phyloP scores from a whole-genome alignment of 30 jellyfish, hydroid and myxozoan genomes.

The Mastigias papua region DNA sequence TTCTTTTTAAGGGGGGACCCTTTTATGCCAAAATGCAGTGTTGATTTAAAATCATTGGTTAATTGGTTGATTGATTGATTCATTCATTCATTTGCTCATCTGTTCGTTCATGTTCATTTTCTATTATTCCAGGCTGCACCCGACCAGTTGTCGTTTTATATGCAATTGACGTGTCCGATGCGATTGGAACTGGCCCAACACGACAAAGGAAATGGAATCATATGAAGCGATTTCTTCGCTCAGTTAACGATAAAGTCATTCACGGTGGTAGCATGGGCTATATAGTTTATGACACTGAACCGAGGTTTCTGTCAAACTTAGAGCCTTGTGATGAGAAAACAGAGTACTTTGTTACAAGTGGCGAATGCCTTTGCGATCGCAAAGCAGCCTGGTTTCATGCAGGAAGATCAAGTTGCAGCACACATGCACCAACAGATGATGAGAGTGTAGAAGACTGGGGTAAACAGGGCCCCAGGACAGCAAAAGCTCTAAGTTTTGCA shows the following conservation, averaged over 20 bases:
- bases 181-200: constrained; percentile 92
- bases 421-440: constrained; percentile 84
- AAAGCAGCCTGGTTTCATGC: constrained; percentile 28
- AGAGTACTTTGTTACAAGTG: constrained; percentile 88
- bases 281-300: constrained; percentile 95
- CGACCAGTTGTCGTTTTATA: constrained; percentile 85
- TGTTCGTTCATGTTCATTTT: neutral
- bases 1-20: too few relatives aligned
- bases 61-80: too few relatives aligned
- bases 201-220: constrained; percentile 93
- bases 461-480: constrained; percentile 95
- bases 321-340: constrained; percentile 94
- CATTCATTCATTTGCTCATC: too few relatives aligned
- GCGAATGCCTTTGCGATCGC: constrained; percentile 89
- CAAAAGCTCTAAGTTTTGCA: constrained; percentile 91
- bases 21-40: too few relatives aligned
- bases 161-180: constrained; percentile 97
- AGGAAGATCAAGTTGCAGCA: constrained; percentile 81
- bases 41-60: too few relatives aligned
- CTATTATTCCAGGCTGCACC: constrained; percentile 79
- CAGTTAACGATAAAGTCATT: constrained; percentile 74
- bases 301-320: constrained; percentile 74
- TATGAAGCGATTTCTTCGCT: constrained; percentile 74
- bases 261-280: constrained; percentile 83
- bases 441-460: constrained; percentile 99